A percentile compares a stretch with the other conserved stretches of the same genome.
These are phyloP conservation scores for Muscicapa adusta DNA, from an alignment of 2,113 vertebrate genomes.

Conservation along the genomic window DNA sequence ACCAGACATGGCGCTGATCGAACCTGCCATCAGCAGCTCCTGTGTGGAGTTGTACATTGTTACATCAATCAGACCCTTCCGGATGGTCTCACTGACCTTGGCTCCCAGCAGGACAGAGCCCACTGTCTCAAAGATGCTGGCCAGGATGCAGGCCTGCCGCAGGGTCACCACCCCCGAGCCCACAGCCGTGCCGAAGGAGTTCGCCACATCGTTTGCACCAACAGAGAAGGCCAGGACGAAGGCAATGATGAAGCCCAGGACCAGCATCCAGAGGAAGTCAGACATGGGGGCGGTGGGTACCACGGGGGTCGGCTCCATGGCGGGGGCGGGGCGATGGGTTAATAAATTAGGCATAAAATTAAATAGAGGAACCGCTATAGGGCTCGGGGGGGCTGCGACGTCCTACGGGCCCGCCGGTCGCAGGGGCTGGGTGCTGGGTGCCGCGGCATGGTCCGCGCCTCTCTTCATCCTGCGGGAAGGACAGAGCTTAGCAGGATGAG, in stretches of 20 bases:
- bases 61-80: slow-evolving; percentile 89
- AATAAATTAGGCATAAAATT: slow-evolving; percentile 75
- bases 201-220: slow-evolving; percentile 96
- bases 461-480: slow-evolving; percentile 80
- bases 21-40: slow-evolving; percentile 85
- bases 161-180: slow-evolving; percentile 93
- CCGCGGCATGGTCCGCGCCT: slow-evolving; percentile 80
- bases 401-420: slow-evolving; percentile 69
- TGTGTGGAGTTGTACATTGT: slow-evolving; percentile 78
- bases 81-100: slow-evolving; percentile 96
- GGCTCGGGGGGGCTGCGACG: slow-evolving; percentile 48
- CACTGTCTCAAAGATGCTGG: slow-evolving; percentile 90
- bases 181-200: slow-evolving; percentile 96
- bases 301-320: neutral
- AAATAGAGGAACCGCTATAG: slow-evolving; percentile 83
- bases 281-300: too few species aligned
- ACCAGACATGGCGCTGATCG: slow-evolving; percentile 93
- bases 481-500: neutral
- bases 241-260: slow-evolving; percentile 92
- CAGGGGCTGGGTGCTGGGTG: slow-evolving; percentile 49
- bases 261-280: slow-evolving; percentile 82
- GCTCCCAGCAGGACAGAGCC: slow-evolving; percentile 92
- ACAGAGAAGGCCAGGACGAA: slow-evolving; percentile 96
- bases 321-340: neutral
- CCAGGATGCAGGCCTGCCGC: slow-evolving; percentile 88